A percentile compares a stretch with the other conserved stretches of the same genome.
Evolutionary conservation across 53 echinoderm and acorn worm species (phyloP).

Genomic region (Zoroaster sp.): DNA sequence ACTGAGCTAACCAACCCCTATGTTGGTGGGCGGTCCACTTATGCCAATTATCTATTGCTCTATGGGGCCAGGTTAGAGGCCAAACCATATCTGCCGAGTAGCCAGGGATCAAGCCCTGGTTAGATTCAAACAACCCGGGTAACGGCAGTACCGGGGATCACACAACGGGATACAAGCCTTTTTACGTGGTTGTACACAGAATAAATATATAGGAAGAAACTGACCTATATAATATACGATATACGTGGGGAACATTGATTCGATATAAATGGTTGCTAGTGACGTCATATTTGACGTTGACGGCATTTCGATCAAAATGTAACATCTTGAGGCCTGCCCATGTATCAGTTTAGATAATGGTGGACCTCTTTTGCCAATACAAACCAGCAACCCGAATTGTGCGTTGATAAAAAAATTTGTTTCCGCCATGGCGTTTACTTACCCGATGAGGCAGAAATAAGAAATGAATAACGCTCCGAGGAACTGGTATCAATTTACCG

Average conservation of each 20-base stretch:
- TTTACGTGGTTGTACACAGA: too few relatives aligned
- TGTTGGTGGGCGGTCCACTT: too few relatives aligned
- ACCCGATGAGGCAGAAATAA: not conserved
- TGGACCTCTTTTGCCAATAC: not conserved
- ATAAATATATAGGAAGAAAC: too few relatives aligned
- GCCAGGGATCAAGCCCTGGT: too few relatives aligned
- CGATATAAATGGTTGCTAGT: not conserved
- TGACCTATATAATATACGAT: not conserved
- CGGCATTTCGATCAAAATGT: not conserved
- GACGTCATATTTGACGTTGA: not conserved
- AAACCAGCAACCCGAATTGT: not conserved
- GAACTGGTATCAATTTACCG: not conserved
- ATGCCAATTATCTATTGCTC: too few relatives aligned
- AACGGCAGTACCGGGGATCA: too few relatives aligned
- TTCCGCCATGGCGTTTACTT: not conserved
- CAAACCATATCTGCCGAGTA: too few relatives aligned
- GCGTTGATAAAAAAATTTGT: not conserved
- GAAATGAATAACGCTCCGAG: not conserved
- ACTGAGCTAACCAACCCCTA: too few relatives aligned
- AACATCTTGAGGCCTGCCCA: not conserved
- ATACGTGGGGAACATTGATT: not conserved
- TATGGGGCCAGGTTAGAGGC: too few relatives aligned
- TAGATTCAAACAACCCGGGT: too few relatives aligned
- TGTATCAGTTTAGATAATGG: not conserved
- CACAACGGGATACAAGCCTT: too few relatives aligned